Evolutionary conservation across 2,888 invertebrate genomes (phyloP), one percentile per base, ranked within the genome.

Genomic region (Lissonota sp.): DNA sequence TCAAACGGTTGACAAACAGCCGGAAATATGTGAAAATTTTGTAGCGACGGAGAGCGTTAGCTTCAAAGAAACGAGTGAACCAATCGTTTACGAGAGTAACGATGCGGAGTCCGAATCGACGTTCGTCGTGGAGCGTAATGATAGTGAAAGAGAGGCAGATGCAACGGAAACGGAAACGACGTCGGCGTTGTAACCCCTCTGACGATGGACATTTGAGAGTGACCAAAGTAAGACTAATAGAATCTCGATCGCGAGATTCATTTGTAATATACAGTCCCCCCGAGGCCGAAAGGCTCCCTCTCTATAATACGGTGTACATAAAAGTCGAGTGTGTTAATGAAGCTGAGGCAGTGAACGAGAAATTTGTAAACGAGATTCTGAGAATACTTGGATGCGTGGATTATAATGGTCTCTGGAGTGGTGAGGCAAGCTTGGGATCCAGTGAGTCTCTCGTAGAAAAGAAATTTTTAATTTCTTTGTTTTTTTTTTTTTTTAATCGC

Each of bases 321-420:
- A 74, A 73, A 66, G 39, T 79, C 76, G 71, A 78, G 39, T 74
- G n/a, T 71, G 73, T 75, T 79, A 73, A 75, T 66, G 79, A 53
- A 72, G 55, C 53, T 82, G 71, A 55, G 16, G 60, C 74, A 66
- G 67, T 16, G 58, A 53, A 58, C 37, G 77, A 58, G 16, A 14
- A 66, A 60, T 57, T 66, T 60, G 71, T 55, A 53, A 66, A 78
- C 42, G 78, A 79, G 40, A 79, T 51, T 66, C 37, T 51, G 7
- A 67, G 62, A 66, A 71, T 39, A 62, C 46, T 53, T 37, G 64
- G 70, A 75, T 57, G 42, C 63, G 67, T 42, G 16, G 64, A 46
- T n/a, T 40, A 64, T 69, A 72, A 69, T 64, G 55, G 80, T 81
- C 82, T 84, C 82, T 84, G 87, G 87, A 88, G 88, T 88, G 87